A percentile compares a stretch with the other conserved stretches of the same genome.
Evolutionary conservation across 2,797 vertebrate species (phyloP).

Genomic region (Scleropages formosus): DNA sequence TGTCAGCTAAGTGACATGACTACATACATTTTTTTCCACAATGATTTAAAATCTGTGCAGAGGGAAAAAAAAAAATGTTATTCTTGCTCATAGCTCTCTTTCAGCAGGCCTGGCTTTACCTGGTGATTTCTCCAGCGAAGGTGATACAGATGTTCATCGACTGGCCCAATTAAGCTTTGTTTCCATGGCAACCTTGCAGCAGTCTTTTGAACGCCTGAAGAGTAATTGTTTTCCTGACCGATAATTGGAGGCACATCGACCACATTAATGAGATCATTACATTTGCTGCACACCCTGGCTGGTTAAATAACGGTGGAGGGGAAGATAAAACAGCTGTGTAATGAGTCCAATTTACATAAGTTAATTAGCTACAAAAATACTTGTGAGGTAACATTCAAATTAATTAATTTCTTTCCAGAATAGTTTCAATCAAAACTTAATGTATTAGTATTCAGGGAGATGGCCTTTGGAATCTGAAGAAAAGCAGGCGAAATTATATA

Average conservation of each 20-base stretch:
- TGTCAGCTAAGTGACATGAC: too few relatives aligned
- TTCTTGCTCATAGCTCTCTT: neutral
- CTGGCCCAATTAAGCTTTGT: slow-evolving; percentile 38
- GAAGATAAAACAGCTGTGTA: slow-evolving; percentile 26
- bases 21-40: too few relatives aligned
- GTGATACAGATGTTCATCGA: slow-evolving; percentile 24
- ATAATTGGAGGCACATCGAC: slow-evolving; percentile 44
- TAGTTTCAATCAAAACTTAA: neutral
- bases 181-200: slow-evolving; percentile 48
- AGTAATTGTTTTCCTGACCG: slow-evolving; percentile 38
- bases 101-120: neutral
- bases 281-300: slow-evolving; percentile 47
- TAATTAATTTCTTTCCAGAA: neutral
- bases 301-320: slow-evolving; percentile 18
- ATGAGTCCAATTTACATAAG: slow-evolving; percentile 31
- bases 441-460: neutral
- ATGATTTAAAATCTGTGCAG: too few relatives aligned
- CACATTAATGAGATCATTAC: slow-evolving; percentile 59
- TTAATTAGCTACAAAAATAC: slow-evolving; percentile 29
- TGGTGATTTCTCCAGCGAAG: slow-evolving; percentile 19
- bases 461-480: slow-evolving; percentile 1
- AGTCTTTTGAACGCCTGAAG: slow-evolving; percentile 36
- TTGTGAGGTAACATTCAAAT: slow-evolving; percentile 18
- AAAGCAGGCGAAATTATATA: neutral
- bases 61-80: too few relatives aligned